Evolutionary conservation across 2,113 vertebrate genomes (phyloP).

Genomic region (Desmodus rotundus): DNA sequence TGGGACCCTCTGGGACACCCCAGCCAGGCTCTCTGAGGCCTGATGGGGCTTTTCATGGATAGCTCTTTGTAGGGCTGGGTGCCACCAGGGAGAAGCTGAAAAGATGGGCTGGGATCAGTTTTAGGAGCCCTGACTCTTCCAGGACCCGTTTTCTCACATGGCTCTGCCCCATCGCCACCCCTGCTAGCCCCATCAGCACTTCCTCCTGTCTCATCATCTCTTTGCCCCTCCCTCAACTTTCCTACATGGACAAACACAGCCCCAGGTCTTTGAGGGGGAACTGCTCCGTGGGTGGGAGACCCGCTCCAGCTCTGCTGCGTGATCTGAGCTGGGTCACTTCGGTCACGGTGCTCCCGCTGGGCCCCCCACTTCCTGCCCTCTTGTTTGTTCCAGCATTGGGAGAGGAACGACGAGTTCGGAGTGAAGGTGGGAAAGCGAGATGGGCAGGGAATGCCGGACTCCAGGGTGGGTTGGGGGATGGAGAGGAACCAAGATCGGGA

Average conservation of each 20-base stretch:
- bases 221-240: neutral
- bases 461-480: accelerated
- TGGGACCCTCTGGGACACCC: neutral
- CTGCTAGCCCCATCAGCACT: no score
- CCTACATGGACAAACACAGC: neutral
- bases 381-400: neutral
- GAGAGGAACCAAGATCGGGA: neutral
- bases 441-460: neutral
- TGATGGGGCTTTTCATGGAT: neutral
- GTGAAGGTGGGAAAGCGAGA: neutral
- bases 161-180: no score
- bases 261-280: neutral
- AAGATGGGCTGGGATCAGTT: neutral
- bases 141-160: neutral
- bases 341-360: neutral
- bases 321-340: neutral
- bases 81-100: neutral
- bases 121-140: neutral
- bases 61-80: neutral
- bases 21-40: neutral
- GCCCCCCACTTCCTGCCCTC: neutral
- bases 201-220: neutral
- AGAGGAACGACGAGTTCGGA: neutral
- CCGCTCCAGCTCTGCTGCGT: neutral
- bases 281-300: neutral